phyloP scores from a whole-genome alignment of 2,797 vertebrate genomes.

The Falco biarmicus region DNA sequence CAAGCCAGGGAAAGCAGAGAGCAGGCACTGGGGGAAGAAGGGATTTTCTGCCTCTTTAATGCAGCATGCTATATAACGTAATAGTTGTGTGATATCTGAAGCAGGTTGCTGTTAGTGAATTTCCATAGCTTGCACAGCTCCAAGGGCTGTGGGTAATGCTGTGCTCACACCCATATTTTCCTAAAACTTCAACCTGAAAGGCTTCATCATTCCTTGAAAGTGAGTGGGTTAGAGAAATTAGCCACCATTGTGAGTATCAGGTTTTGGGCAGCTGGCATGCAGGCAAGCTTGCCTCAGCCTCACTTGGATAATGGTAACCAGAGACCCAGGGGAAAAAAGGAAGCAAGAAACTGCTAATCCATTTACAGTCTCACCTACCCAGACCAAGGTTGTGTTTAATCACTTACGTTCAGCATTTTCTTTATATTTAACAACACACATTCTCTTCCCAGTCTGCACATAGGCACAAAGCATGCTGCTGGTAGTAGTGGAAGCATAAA shows the following conservation, averaged over 20 bases:
- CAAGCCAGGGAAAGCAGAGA: neutral
- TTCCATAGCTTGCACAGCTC: neutral
- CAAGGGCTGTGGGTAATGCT: neutral
- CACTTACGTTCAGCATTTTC: neutral
- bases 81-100: neutral
- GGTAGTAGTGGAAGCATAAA: neutral
- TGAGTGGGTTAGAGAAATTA: neutral
- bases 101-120: neutral
- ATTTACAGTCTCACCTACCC: neutral
- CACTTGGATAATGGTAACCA: neutral
- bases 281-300: neutral
- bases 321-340: neutral
- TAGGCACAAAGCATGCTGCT: neutral
- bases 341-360: neutral
- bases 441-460: neutral
- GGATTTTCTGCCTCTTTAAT: neutral
- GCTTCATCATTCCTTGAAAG: neutral
- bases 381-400: neutral
- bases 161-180: neutral
- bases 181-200: conserved; percentile 18
- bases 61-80: neutral
- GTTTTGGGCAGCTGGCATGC: conserved; percentile 57
- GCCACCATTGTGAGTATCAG: conserved; percentile 23
- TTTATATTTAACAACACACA: neutral
- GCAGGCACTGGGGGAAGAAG: neutral